These are phyloP conservation scores for Tetragonisca angustula DNA, from an alignment of 2,888 invertebrate genomes.

Conservation along the genomic window DNA sequence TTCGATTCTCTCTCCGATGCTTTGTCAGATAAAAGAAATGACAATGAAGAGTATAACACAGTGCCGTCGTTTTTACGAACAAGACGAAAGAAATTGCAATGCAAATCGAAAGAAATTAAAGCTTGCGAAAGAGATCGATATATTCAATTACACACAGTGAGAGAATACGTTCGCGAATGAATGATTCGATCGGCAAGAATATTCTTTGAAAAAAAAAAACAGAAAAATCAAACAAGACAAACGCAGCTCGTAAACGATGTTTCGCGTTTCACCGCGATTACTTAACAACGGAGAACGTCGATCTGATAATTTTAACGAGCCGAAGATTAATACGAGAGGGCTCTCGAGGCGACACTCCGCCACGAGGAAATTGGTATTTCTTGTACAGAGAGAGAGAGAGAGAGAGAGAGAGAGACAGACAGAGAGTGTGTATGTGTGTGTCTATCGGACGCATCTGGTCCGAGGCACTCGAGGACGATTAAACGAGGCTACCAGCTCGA, in stretches of 20 bases:
- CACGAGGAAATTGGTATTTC: background rate
- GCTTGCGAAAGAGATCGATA: background rate
- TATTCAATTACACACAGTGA: background rate
- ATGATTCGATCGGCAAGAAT: background rate
- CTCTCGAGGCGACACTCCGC: background rate
- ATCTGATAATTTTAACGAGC: too few relatives aligned
- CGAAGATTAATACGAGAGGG: background rate
- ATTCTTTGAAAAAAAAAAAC: background rate
- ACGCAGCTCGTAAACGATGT: background rate
- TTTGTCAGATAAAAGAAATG: too few relatives aligned
- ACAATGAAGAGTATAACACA: too few relatives aligned
- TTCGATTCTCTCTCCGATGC: too few relatives aligned
- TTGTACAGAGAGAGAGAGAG: background rate
- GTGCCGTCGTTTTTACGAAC: too few relatives aligned
- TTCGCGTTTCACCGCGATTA: too few relatives aligned
- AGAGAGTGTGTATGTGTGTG: background rate
- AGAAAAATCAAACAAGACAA: background rate
- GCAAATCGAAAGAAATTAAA: too few relatives aligned
- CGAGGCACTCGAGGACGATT: slow-evolving; percentile 19
- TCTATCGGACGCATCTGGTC: slow-evolving; percentile 5
- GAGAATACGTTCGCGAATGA: background rate
- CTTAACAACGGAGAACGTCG: too few relatives aligned
- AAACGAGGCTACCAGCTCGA: slow-evolving; percentile 30
- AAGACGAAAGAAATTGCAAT: too few relatives aligned
- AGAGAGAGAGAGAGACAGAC: too few relatives aligned